Base-by-base conservation (phyloP, 2,888 invertebrate species). In the Glaucopsyche alexis region DNA sequence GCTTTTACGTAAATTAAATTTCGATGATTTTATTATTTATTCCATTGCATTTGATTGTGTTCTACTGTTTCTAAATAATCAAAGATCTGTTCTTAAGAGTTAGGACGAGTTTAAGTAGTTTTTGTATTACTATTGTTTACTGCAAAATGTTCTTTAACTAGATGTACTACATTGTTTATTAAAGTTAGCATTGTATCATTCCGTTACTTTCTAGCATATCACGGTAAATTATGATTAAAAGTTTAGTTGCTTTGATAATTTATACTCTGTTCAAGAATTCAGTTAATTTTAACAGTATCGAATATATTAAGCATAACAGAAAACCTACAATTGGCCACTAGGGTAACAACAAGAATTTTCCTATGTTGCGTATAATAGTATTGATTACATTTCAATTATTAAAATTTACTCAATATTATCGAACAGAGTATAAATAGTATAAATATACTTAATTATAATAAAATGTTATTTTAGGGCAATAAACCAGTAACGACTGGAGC, bases 171-270 rank as follows among this genome's bases (percentile, higher is more conserved):
- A 66, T 11, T 66, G 40, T 13, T 42, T 16, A 16, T 13, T 69
- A 16, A 29, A 47, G 19, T 69, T 69, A 16, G 82, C 80, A 85
- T 85, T 82, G 75, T 83, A 82, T 85, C 89, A 89, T 88, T 88
- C 87, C 88, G 85, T 89, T 86, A 83, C 83, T 85, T 83, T 81
- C 83, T 86, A 80, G 87, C 90, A 90, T 90, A 90, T 90, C 90
- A 90, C 81, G 81, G 80, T 85, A 79, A 81, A 81, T 81, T 81
- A 81, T 82, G 84, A 82, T 83, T 81, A 80, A 79, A 29, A 85
- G 81, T 76, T 86, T 88, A 86, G 83, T 88, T 84, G 83, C 84
- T 85, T 84, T 79, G 81, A 79, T 77, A 77, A 80, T 81, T 81
- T 81, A 76, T 81, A 81, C 84, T 85, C 82, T 87, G 86, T 87